Percentiles rank a stretch among this genome's conserved stretches.
phyloP scores from a whole-genome alignment of 2,113 vertebrate genomes.

The Eidolon helvum region DNA sequence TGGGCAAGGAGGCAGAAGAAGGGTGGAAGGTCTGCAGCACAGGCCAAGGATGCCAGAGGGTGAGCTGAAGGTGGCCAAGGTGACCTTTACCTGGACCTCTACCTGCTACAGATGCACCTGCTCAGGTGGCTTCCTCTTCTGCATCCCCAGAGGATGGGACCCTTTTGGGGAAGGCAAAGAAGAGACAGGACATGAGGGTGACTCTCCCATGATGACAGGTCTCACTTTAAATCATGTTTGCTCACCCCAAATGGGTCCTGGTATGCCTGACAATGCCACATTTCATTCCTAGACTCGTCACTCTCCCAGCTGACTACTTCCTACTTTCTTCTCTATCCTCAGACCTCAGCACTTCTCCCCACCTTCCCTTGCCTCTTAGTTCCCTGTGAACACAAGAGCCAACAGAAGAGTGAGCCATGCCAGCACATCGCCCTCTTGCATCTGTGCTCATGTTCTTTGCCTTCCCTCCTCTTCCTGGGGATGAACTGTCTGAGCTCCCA shows the following conservation, averaged over 20 bases:
- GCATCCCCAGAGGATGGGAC: not conserved
- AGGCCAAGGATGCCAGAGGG: not conserved
- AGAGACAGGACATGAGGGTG: not conserved
- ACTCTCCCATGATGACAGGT: accelerated
- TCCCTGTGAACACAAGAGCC: not conserved
- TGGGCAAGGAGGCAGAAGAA: not conserved
- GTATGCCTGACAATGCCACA: no score
- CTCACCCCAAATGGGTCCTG: not conserved
- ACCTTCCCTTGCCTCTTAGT: not conserved
- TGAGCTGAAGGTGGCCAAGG: not conserved
- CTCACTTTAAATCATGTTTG: not conserved
- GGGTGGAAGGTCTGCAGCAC: not conserved
- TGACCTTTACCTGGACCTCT: not conserved
- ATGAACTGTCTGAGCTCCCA: not conserved
- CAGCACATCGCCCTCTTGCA: not conserved
- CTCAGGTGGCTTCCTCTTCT: not conserved
- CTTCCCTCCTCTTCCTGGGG: not conserved
- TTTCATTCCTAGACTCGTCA: not conserved
- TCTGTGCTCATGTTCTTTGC: not conserved
- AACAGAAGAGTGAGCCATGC: not conserved
- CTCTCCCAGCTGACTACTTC: not conserved
- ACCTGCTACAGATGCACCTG: not conserved
- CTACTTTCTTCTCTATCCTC: not conserved
- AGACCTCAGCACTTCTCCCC: not conserved
- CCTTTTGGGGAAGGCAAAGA: not conserved